Evolutionary conservation across 2,888 invertebrate species (phyloP), one percentile per base, ranked within the genome.

Genomic region (Erebia palarica): DNA sequence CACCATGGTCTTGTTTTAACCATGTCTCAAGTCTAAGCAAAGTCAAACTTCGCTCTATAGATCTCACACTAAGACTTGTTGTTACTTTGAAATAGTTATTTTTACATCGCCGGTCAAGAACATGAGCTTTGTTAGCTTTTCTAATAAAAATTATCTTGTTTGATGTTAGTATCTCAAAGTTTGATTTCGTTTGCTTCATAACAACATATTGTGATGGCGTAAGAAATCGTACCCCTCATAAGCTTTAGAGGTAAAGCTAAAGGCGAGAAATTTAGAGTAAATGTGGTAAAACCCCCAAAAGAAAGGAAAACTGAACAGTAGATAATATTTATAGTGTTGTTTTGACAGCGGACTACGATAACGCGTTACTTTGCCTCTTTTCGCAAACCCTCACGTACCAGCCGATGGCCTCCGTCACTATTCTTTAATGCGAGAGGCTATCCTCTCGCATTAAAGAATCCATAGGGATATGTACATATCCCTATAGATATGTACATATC

Each of bases 331-430:
- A 68, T 73, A 63, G 44, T 47, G 58, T 59, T 73, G 67, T 70
- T 67, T 70, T 70, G 70, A 73, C 70, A 68, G 55, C n/a, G 60
- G 65, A 27, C 42, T 21, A 59, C 55, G 64, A 59, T 65, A 67
- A 64, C 16, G 64, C 63, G 63, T 65, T 70, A 70, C 65, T 60
- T 68, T 65, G 47, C 58, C 47, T 51, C 14, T 69, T 47, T 61
- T 70, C 68, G 49, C 59, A 60, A 65, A 73, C 64, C 47, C 53
- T 68, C 70, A 73, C 73, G 73, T 65, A 49, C 70, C 65, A n/a
- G n/a, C n/a, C n/a, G n/a, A n/a, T n/a, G 55, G 60, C 55, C 59
- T n/a, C 27, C 60, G 16, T 36, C 8, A 55, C 65, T 27, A 27
- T 27, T 27, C 27, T 27, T 4, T 73, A 73, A 73, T 70, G 70